Evolutionary conservation across 2,113 vertebrate species (phyloP).

Genomic region (Platycercus adscitus): DNA sequence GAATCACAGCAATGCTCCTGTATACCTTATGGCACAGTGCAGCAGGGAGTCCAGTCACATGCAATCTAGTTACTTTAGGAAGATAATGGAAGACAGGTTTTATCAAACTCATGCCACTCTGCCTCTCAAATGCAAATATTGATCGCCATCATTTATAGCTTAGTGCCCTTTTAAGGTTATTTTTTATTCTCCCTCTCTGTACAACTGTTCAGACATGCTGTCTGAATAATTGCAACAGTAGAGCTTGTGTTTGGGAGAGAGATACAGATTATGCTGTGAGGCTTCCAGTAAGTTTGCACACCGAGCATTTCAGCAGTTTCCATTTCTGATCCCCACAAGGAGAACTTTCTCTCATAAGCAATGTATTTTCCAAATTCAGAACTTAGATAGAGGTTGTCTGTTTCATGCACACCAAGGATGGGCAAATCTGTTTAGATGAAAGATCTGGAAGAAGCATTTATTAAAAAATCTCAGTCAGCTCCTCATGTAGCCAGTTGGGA

Average conservation of each 20-base stretch:
- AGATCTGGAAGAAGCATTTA: not conserved
- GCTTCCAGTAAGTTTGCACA: not conserved
- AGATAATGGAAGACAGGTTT: not conserved
- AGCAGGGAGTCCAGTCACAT: not conserved
- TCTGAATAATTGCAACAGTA: not conserved
- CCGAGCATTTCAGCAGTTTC: not conserved
- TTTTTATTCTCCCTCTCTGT: not conserved
- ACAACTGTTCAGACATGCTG: not conserved
- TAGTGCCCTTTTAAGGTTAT: not conserved
- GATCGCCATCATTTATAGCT: constrained; percentile 25
- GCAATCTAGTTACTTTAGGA: not conserved
- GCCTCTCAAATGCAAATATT: constrained; percentile 47
- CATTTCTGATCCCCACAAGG: not conserved
- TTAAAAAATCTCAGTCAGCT: not conserved
- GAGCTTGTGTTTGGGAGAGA: not conserved
- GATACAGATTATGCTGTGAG: not conserved
- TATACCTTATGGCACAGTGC: not conserved
- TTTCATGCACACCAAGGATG: not conserved
- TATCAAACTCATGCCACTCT: not conserved
- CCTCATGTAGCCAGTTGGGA: not conserved
- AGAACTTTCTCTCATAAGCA: not conserved
- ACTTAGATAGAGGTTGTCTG: not conserved
- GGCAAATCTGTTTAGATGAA: not conserved
- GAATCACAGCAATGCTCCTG: not conserved
- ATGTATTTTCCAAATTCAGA: not conserved